Percentiles rank a stretch among this genome's conserved stretches.
phyloP scores from a whole-genome alignment of 2,888 invertebrate species.

The Norana najaformis region DNA sequence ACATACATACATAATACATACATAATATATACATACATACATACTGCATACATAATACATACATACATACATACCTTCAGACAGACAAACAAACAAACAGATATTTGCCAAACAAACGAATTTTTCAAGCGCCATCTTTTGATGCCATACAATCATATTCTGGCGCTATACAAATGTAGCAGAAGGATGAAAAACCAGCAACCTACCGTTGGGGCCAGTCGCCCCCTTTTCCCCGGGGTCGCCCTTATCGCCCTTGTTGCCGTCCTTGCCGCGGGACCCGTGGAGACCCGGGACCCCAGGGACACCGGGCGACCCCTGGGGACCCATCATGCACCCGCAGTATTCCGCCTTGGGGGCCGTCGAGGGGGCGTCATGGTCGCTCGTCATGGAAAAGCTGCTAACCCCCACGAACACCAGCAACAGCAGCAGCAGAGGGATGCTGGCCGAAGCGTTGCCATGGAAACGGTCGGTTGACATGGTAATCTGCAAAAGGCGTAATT shows the following conservation, averaged over 20 bases:
- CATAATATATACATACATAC: too few species aligned
- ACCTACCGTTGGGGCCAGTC: background rate
- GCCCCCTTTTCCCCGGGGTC: conserved; percentile 41
- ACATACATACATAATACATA: too few species aligned
- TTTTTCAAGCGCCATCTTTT: background rate
- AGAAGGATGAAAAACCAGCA: background rate
- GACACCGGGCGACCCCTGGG: conserved; percentile 53
- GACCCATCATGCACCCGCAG: conserved; percentile 49
- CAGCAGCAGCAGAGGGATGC: background rate
- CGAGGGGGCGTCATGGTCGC: conserved; percentile 1
- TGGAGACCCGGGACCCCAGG: conserved; percentile 52
- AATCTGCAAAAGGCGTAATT: background rate
- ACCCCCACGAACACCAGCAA: background rate
- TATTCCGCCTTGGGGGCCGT: background rate
- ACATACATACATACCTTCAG: background rate
- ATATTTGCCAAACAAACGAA: background rate
- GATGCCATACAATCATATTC: background rate
- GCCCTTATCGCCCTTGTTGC: conserved; percentile 54
- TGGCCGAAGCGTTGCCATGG: background rate
- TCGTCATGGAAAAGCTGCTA: background rate
- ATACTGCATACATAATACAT: too few species aligned
- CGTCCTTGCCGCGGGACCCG: conserved; percentile 51
- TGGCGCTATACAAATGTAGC: background rate
- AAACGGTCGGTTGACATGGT: background rate
- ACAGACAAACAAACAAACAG: background rate